Conservation (phyloP, 2,888 invertebrate genomes). For the Ophioninae sp. region DNA sequence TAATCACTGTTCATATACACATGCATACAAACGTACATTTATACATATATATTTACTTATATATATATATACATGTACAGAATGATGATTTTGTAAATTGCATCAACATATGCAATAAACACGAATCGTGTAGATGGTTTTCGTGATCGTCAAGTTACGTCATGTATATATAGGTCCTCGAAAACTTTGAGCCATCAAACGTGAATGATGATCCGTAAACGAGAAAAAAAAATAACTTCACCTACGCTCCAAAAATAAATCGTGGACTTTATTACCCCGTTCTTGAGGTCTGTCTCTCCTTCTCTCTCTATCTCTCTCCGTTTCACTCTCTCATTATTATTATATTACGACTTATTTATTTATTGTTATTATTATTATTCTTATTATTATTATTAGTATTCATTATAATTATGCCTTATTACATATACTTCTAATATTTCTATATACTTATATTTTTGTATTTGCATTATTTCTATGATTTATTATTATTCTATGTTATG, state of each 20-base stretch:
- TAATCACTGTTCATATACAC: conserved; percentile 21
- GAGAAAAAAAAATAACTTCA: conserved; percentile 26
- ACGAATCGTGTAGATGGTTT: not conserved
- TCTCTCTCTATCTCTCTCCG: not conserved
- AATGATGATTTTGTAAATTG: conserved; percentile 1
- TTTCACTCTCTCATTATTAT: not conserved
- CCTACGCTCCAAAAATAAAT: conserved; percentile 52
- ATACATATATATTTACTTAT: not conserved
- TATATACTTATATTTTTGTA: no score
- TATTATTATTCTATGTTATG: no score
- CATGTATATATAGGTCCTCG: conserved; percentile 20
- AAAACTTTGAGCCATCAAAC: conserved; percentile 26
- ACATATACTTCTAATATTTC: no score
- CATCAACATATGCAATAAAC: not conserved
- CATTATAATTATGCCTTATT: no score
- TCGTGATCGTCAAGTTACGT: conserved; percentile 18
- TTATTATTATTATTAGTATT: no score
- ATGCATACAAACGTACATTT: not conserved
- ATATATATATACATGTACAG: not conserved
- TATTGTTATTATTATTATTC: no score
- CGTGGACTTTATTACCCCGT: conserved; percentile 27
- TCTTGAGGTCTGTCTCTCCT: conserved; percentile 15
- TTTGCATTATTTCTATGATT: no score
- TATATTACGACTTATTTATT: no score
- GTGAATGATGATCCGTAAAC: conserved; percentile 44